These are phyloP conservation scores for Noctilio leporinus DNA, from an alignment of 2,113 vertebrate species.

Conservation along the genomic window DNA sequence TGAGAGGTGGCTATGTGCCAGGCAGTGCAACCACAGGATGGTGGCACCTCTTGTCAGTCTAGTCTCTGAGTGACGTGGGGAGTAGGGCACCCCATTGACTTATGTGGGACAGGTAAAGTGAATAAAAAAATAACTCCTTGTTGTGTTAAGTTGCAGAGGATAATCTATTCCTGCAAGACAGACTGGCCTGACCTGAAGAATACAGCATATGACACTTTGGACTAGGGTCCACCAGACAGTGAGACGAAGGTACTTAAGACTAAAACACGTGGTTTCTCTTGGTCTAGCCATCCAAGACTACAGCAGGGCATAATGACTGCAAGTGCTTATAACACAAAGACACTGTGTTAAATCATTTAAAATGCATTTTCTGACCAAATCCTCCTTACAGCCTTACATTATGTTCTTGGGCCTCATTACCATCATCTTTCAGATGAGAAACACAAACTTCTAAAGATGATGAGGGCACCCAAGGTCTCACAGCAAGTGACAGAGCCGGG, in stretches of 20 bases:
- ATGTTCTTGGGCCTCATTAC: background rate
- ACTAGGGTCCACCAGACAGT: background rate
- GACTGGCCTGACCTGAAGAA: background rate
- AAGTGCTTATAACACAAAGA: background rate
- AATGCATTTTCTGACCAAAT: background rate
- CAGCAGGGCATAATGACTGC: fast-evolving
- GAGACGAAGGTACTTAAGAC: background rate
- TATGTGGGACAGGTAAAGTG: too few species aligned
- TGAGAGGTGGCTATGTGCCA: background rate
- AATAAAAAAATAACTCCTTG: background rate
- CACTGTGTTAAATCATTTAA: background rate
- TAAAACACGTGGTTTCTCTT: background rate
- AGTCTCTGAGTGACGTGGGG: background rate
- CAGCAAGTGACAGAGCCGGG: background rate
- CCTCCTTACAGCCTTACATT: background rate
- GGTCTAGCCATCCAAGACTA: background rate
- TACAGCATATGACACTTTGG: background rate
- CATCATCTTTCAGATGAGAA: background rate
- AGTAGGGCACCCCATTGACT: background rate
- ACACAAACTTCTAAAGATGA: background rate
- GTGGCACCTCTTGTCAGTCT: background rate
- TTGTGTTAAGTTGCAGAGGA: background rate
- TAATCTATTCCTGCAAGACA: background rate
- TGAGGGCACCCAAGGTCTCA: background rate
- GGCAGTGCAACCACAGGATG: background rate